These are phyloP conservation scores for Strix uralensis DNA, from an alignment of 2,113 vertebrate genomes.

Conservation along the genomic window DNA sequence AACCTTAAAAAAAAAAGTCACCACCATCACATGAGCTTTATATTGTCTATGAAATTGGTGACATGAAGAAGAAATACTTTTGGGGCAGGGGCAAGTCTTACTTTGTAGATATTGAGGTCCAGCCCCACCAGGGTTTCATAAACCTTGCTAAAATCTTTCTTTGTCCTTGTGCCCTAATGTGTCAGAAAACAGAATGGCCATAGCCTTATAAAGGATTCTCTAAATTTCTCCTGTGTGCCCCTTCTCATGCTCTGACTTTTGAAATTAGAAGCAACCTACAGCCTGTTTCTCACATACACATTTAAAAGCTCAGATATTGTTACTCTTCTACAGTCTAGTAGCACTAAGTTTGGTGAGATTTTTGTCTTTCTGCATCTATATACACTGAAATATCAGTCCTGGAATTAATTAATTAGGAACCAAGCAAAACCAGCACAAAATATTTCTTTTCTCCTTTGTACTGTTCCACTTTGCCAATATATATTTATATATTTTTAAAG, in stretches of 20 bases:
- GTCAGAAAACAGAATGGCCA: not conserved
- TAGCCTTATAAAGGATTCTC: not conserved
- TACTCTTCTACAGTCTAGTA: not conserved
- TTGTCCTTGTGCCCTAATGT: not conserved
- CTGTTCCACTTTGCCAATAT: not conserved
- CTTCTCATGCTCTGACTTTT: not conserved
- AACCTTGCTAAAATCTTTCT: not conserved
- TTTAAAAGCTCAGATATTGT: not conserved
- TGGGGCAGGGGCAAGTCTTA: not conserved
- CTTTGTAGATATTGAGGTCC: not conserved
- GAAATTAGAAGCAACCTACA: not conserved
- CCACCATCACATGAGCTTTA: not conserved
- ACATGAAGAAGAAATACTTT: not conserved
- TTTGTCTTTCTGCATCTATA: not conserved
- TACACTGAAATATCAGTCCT: not conserved
- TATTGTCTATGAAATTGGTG: not conserved
- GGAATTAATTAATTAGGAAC: not conserved
- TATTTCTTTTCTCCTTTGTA: not conserved
- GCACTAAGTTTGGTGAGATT: not conserved
- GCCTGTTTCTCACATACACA: not conserved
- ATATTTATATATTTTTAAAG: not conserved
- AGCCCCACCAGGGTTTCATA: not conserved
- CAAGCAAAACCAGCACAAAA: not conserved
- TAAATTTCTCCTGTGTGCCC: not conserved
- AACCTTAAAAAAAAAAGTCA: not conserved